Conservation (phyloP, 2,888 invertebrate species). For the Cataglyphis cursor region DNA sequence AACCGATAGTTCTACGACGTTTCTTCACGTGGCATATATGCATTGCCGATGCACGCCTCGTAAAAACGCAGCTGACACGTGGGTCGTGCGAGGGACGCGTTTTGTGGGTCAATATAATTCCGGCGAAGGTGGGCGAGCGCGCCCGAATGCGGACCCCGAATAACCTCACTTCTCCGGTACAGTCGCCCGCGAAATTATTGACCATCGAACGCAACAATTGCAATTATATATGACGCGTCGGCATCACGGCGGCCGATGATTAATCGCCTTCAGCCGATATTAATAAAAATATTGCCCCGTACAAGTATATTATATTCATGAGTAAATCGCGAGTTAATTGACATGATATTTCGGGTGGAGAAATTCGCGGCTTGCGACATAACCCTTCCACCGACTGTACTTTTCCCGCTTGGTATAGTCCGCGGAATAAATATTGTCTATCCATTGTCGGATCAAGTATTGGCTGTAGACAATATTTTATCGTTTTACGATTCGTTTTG, state of each 20-base stretch:
- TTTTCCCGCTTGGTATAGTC: slow-evolving; percentile 61
- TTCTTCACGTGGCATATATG: background rate
- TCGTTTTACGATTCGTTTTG: background rate
- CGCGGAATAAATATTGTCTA: slow-evolving; percentile 51
- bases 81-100: slow-evolving; percentile 15
- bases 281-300: background rate
- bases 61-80: background rate
- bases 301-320: background rate
- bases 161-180: slow-evolving; percentile 64
- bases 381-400: slow-evolving; percentile 65
- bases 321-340: background rate
- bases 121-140: slow-evolving; percentile 72
- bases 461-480: background rate
- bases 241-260: background rate
- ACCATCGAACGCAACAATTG: slow-evolving; percentile 28
- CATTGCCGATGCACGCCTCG: background rate
- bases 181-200: slow-evolving; percentile 74
- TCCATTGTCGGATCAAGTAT: slow-evolving; percentile 2
- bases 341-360: background rate
- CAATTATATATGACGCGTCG: background rate
- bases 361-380: slow-evolving; percentile 39
- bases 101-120: slow-evolving; percentile 79
- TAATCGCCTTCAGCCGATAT: background rate
- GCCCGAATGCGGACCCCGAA: slow-evolving; percentile 63
- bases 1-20: background rate